Conservation (phyloP, 2,797 vertebrate genomes). For the Telmatherina bonti region DNA sequence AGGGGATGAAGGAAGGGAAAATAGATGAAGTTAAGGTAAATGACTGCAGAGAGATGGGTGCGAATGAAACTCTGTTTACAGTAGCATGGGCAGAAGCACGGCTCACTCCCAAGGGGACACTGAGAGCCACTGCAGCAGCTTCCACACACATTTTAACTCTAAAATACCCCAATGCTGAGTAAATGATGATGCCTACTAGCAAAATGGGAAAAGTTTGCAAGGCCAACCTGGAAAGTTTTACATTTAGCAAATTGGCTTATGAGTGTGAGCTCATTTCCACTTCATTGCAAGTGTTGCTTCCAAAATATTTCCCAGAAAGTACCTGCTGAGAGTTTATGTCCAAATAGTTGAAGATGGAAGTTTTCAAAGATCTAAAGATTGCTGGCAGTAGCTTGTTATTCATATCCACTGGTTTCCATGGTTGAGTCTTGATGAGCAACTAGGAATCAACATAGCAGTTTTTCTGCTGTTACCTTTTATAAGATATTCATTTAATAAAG, state of each 20-base stretch:
- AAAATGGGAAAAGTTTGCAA: slow-evolving; percentile 27
- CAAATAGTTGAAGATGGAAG: slow-evolving; percentile 36
- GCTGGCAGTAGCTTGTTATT: too few species aligned
- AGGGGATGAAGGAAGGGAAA: slow-evolving; percentile 22
- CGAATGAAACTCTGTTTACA: slow-evolving; percentile 60
- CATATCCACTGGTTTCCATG: not conserved
- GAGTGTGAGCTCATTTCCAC: slow-evolving; percentile 24
- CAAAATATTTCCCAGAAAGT: not conserved
- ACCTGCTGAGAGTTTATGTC: slow-evolving; percentile 3
- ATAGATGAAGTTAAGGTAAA: slow-evolving; percentile 53
- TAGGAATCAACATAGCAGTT: not conserved
- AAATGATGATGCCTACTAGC: slow-evolving; percentile 10
- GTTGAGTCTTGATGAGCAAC: not conserved
- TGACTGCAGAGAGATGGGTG: slow-evolving; percentile 53
- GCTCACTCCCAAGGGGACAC: slow-evolving; percentile 50
- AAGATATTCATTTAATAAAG: not conserved
- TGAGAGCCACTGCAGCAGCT: slow-evolving; percentile 55
- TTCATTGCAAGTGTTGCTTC: slow-evolving; percentile 2
- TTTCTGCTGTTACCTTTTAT: not conserved
- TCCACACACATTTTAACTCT: slow-evolving; percentile 22
- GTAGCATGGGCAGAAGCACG: slow-evolving; percentile 51
- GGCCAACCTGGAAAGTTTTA: slow-evolving; percentile 13
- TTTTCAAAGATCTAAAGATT: too few species aligned
- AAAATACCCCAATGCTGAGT: not conserved
- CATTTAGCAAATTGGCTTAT: slow-evolving; percentile 5